Base-by-base conservation (phyloP, 2,888 invertebrate species). In the Campopleginae sp. region DNA sequence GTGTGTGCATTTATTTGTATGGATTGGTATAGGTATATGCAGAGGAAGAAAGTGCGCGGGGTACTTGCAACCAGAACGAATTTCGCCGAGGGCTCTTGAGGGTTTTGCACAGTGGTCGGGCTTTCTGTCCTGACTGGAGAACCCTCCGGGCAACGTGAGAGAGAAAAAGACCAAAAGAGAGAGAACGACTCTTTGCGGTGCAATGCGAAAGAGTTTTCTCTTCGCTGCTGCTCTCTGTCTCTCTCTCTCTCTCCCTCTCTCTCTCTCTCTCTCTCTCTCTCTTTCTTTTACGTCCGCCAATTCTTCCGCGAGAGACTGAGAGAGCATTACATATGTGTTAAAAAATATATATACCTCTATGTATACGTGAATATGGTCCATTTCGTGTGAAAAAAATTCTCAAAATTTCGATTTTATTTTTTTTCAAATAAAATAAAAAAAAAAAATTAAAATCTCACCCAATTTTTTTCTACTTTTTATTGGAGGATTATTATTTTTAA, bases 21-120 rank as follows among this genome's bases (percentile, higher is more conserved):
- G 48, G 27, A 80, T 23, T 65, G n/a, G 65, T 63, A 19, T 63
- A 5, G 19, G 48, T 70, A 65, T 58, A 66, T 42, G 31, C 75
- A 61, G 33, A 33, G 27, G 51, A 74, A 76, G 85, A 84, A 82
- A 82, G 74, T 65, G 87, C 80, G 87, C 70, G 87, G 80, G 87
- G 84, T 80, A 82, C 85, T 79, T 84, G 88, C 86, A 89, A 85
- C 86, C 85, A 89, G 90, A 90, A 88, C 92, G 91, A 92, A 92
- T 92, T 92, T 92, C 88, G 88, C 89, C 89, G 89, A 92, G 92
- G 87, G 91, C 90, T 83, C 92, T 91, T 86, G 87, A 90, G 86
- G 88, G 88, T 91, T 92, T 92, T 91, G 88, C 89, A 89, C 89
- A 88, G 89, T 90, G 89, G 90, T 90, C 91, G 90, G 83, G 80